These are phyloP conservation scores for Saiga tatarica DNA, from an alignment of 2,113 vertebrate species.

Conservation along the genomic window DNA sequence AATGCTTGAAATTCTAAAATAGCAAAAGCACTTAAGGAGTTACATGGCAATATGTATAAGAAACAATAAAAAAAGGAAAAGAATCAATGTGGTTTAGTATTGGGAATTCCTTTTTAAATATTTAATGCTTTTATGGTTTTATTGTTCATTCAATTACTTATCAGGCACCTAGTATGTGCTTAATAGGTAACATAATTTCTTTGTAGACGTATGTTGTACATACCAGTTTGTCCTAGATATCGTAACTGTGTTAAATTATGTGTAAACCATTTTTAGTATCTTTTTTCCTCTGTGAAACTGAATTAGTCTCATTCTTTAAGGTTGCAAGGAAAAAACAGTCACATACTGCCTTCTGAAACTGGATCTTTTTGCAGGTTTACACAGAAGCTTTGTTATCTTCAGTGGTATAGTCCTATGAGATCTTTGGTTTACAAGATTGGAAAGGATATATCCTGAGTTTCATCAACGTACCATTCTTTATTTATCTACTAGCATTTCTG, in stretches of 20 bases:
- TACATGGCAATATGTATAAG: constrained; percentile 13
- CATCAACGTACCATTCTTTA: background rate
- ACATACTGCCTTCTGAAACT: background rate
- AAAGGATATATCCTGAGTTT: background rate
- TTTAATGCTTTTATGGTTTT: background rate
- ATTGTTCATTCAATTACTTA: constrained; percentile 27
- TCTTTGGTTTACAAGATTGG: background rate
- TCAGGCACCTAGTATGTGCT: background rate
- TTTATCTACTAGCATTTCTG: background rate
- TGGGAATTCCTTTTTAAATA: constrained; percentile 32
- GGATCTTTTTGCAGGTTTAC: background rate
- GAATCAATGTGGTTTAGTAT: background rate
- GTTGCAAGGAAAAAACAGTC: background rate
- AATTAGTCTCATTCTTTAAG: constrained; percentile 28
- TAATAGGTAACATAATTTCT: constrained; percentile 28
- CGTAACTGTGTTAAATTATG: constrained; percentile 15
- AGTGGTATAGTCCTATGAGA: background rate
- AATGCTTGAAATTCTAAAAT: constrained; percentile 33
- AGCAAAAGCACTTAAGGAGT: background rate
- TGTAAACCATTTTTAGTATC: constrained; percentile 11
- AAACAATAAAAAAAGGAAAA: background rate
- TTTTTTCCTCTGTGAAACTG: background rate
- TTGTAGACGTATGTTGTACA: background rate
- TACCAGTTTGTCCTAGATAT: background rate
- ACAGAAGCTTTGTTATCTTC: background rate